A percentile compares a stretch with the other conserved stretches of the same genome.
Evolutionary conservation across 1,140 invertebrate species (phyloP).

Genomic region (Pseudachorutes palmiensis): DNA sequence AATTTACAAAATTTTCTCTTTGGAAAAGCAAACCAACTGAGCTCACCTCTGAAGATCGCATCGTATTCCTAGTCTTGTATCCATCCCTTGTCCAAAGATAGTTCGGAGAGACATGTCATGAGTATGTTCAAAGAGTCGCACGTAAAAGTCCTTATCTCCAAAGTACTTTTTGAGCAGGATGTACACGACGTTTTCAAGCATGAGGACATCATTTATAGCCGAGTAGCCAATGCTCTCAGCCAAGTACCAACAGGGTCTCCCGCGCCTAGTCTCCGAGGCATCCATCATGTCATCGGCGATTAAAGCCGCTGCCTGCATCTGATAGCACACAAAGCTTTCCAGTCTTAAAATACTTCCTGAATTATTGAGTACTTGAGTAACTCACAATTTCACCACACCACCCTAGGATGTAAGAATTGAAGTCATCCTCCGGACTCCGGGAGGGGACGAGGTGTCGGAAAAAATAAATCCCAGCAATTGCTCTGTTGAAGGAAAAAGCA

Average conservation of each 20-base stretch:
- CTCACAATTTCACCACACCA: slow-evolving; percentile 90
- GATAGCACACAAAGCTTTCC: too few species aligned
- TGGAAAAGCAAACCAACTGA: too few species aligned
- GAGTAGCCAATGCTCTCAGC: slow-evolving; percentile 48
- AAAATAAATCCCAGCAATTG: neutral
- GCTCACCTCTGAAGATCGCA: neutral
- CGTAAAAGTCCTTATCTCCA: slow-evolving; percentile 47
- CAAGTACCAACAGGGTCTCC: slow-evolving; percentile 55
- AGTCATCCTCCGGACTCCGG: neutral
- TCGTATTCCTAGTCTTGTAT: neutral
- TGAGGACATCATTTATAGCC: slow-evolving; percentile 56
- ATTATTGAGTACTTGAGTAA: too few species aligned
- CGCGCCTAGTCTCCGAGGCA: slow-evolving; percentile 49
- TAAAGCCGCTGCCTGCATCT: slow-evolving; percentile 51
- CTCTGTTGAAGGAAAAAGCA: neutral
- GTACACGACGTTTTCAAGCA: slow-evolving; percentile 50
- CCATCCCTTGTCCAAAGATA: slow-evolving; percentile 65
- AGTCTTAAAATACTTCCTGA: too few species aligned
- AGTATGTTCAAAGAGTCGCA: slow-evolving; percentile 50
- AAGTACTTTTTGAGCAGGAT: slow-evolving; percentile 49
- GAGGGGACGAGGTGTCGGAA: neutral
- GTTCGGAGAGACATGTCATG: slow-evolving; percentile 65
- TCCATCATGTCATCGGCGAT: slow-evolving; percentile 61
- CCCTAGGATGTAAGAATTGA: slow-evolving; percentile 64
- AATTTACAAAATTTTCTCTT: too few species aligned